Percentiles rank a stretch among this genome's conserved stretches.
phyloP scores from a whole-genome alignment of 2,888 invertebrate genomes.

The Eurytoma californica region DNA sequence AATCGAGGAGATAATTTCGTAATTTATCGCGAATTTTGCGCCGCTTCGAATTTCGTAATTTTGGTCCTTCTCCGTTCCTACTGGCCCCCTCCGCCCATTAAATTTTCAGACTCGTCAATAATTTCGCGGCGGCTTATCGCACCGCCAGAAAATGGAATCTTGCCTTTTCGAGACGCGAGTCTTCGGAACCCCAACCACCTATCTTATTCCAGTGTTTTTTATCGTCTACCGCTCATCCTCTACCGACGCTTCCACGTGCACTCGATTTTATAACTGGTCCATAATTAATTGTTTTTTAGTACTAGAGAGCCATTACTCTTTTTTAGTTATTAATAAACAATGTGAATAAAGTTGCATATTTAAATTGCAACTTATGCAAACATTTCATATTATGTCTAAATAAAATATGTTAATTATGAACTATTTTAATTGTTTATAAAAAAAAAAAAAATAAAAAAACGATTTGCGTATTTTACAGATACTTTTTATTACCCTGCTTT shows the following conservation, averaged over 20 bases:
- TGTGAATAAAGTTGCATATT: too few relatives aligned
- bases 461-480: too few relatives aligned
- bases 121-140: slow-evolving; percentile 61
- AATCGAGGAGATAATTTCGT: slow-evolving; percentile 42
- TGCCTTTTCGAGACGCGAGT: slow-evolving; percentile 48
- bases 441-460: too few relatives aligned
- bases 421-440: too few relatives aligned
- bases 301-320: too few relatives aligned
- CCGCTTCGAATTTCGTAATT: slow-evolving; percentile 29
- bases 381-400: too few relatives aligned
- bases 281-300: slow-evolving; percentile 2
- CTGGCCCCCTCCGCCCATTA: slow-evolving; percentile 51
- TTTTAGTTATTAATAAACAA: too few relatives aligned
- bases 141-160: slow-evolving; percentile 60
- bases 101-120: slow-evolving; percentile 62
- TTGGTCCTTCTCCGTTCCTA: slow-evolving; percentile 29
- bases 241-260: slow-evolving; percentile 16
- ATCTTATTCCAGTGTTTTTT: not conserved
- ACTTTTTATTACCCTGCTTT: too few relatives aligned
- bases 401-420: too few relatives aligned
- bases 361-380: too few relatives aligned
- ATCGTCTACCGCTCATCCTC: slow-evolving; percentile 30
- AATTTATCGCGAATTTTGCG: slow-evolving; percentile 31
- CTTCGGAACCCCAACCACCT: slow-evolving; percentile 17
- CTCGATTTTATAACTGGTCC: not conserved